Evolutionary conservation across 2,888 invertebrate genomes (phyloP).

Genomic region (Lochmaea capreae): DNA sequence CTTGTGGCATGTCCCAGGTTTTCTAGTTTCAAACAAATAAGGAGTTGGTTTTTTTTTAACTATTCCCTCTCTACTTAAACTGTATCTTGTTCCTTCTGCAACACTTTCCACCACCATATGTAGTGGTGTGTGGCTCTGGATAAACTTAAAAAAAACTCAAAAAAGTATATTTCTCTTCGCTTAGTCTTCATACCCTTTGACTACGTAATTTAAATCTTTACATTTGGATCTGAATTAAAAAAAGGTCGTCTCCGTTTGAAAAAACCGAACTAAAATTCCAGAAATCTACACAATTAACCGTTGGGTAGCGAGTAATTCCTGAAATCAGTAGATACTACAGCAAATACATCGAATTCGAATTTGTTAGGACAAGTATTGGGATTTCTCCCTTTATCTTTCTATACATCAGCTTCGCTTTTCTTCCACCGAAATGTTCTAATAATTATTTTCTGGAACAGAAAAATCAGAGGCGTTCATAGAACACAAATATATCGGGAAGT

Average conservation of each 20-base stretch:
- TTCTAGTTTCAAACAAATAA: too few species aligned
- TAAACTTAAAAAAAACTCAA: too few species aligned
- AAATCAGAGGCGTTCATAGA: background rate
- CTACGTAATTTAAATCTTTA: background rate
- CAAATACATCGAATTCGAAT: constrained; percentile 31
- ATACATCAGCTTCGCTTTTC: background rate
- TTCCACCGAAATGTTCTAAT: constrained; percentile 45
- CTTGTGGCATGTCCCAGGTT: too few species aligned
- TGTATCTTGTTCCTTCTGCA: too few species aligned
- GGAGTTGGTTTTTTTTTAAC: too few species aligned
- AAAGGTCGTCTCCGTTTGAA: background rate
- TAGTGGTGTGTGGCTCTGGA: too few species aligned
- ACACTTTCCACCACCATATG: too few species aligned
- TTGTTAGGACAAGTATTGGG: constrained; percentile 25
- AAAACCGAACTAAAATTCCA: constrained; percentile 28
- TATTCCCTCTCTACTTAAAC: too few species aligned
- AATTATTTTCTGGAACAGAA: constrained; percentile 42
- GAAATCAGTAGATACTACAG: constrained; percentile 16
- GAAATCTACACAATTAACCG: constrained; percentile 44
- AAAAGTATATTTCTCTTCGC: too few species aligned
- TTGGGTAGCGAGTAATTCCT: constrained; percentile 25
- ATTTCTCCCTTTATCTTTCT: constrained; percentile 15
- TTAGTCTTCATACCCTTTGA: background rate
- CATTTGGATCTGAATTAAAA: background rate
- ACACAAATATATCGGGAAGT: background rate